These are phyloP conservation scores for Acipenser ruthenus DNA, from an alignment of 2,797 vertebrate species.

Conservation along the genomic window DNA sequence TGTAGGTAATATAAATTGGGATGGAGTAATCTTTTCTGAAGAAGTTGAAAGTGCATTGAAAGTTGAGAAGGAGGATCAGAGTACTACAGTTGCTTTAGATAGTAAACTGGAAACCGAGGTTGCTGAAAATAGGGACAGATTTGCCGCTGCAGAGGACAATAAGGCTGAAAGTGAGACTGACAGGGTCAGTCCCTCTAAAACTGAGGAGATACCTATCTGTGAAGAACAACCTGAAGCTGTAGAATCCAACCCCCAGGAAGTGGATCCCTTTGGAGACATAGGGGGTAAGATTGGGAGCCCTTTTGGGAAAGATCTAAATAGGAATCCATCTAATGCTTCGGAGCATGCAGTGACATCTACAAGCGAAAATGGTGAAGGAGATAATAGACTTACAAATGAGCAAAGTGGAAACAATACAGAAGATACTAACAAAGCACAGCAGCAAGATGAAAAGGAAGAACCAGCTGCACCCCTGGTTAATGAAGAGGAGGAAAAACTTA, in stretches of 20 bases:
- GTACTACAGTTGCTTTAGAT: not conserved
- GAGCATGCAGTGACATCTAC: too few relatives aligned
- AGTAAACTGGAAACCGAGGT: not conserved
- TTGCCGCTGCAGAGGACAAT: not conserved
- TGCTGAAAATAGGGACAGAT: not conserved
- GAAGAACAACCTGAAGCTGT: slow-evolving; percentile 1
- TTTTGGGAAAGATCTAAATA: too few relatives aligned
- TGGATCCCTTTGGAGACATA: not conserved
- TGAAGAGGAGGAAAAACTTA: slow-evolving; percentile 12
- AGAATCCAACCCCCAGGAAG: not conserved
- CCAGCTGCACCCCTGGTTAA: slow-evolving; percentile 10
- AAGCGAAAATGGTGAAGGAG: not conserved
- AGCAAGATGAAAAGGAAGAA: slow-evolving; percentile 17
- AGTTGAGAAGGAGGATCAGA: not conserved
- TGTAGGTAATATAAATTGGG: not conserved
- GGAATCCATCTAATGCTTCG: too few relatives aligned
- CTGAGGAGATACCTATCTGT: not conserved
- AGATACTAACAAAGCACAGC: not conserved
- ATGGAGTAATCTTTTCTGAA: not conserved
- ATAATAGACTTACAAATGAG: not conserved
- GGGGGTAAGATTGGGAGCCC: too few relatives aligned
- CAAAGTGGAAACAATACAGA: not conserved
- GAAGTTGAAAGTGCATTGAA: not conserved
- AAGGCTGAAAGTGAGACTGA: not conserved
- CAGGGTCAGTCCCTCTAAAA: not conserved